Percentiles rank a stretch among this genome's conserved stretches.
phyloP scores from a whole-genome alignment of 2,888 invertebrate species.

The Schizotus pectinicornis region DNA sequence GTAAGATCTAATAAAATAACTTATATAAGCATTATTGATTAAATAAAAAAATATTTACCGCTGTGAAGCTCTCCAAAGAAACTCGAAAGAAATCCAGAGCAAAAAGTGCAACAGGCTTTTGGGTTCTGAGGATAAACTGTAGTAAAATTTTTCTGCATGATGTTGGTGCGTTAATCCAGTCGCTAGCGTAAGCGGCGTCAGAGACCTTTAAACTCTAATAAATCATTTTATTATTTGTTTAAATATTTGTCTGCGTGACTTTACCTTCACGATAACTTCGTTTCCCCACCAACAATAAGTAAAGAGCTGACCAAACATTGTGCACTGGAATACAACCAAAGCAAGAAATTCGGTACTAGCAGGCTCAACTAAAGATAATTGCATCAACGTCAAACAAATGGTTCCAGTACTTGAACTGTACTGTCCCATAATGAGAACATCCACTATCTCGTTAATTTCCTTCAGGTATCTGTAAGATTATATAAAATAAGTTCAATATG shows the following conservation, averaged over 20 bases:
- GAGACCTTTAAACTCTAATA: background rate
- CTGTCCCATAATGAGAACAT: background rate
- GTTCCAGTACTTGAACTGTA: conserved; percentile 5
- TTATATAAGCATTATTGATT: background rate
- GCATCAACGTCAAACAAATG: conserved; percentile 11
- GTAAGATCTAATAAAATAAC: background rate
- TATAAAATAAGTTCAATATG: no score
- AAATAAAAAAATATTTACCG: background rate
- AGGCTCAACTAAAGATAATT: conserved; percentile 8
- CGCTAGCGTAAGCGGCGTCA: background rate
- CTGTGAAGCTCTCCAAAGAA: background rate
- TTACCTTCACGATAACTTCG: background rate
- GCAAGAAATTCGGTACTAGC: conserved; percentile 3
- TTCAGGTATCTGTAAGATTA: background rate
- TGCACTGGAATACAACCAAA: conserved; percentile 2
- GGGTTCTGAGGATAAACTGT: background rate
- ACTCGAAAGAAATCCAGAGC: background rate
- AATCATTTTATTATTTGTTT: no score
- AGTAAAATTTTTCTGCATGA: background rate
- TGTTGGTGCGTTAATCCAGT: background rate
- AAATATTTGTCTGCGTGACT: background rate
- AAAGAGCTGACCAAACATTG: conserved; percentile 5
- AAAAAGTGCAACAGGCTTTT: background rate
- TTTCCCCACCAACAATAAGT: conserved; percentile 21
- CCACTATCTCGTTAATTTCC: background rate